Evolutionary conservation across 1,140 invertebrate species (phyloP).

Genomic region (Limonius californicus): DNA sequence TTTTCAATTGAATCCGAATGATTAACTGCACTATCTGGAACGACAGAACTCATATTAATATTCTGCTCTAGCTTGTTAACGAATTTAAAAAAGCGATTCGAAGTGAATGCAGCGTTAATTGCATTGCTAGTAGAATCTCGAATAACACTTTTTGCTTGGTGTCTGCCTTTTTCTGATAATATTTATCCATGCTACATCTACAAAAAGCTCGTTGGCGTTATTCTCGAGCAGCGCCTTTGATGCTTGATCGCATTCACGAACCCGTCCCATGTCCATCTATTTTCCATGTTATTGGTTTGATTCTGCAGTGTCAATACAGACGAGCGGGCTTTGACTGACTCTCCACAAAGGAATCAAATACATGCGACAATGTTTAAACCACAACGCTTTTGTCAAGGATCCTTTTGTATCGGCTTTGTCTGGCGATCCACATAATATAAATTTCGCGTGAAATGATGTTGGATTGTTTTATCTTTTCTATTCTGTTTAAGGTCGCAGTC

Average conservation of each 20-base stretch:
- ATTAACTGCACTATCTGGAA: no score
- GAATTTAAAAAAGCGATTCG: neutral
- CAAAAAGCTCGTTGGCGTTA: neutral
- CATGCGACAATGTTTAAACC: slow-evolving; percentile 14
- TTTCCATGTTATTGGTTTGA: slow-evolving; percentile 46
- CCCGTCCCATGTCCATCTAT: slow-evolving; percentile 39
- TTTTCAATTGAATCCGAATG: no score
- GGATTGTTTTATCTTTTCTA: no score
- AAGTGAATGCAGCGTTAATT: no score
- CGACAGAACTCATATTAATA: no score
- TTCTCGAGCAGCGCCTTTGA: slow-evolving; percentile 29
- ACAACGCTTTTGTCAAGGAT: slow-evolving; percentile 17
- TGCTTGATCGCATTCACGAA: slow-evolving; percentile 27
- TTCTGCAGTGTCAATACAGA: slow-evolving; percentile 39
- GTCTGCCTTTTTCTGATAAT: no score
- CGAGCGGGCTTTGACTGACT: slow-evolving; percentile 8
- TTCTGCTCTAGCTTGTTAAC: neutral
- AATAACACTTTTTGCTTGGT: no score
- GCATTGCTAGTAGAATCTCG: no score
- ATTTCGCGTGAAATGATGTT: no score
- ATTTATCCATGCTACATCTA: neutral
- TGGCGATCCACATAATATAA: slow-evolving; percentile 2
- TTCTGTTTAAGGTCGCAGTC: no score
- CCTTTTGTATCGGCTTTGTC: slow-evolving; percentile 17
- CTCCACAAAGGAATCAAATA: slow-evolving; percentile 20